A percentile compares a stretch with the other conserved stretches of the same genome.
phyloP scores from a whole-genome alignment of 2,113 vertebrate genomes.

The Centropristis striata region DNA sequence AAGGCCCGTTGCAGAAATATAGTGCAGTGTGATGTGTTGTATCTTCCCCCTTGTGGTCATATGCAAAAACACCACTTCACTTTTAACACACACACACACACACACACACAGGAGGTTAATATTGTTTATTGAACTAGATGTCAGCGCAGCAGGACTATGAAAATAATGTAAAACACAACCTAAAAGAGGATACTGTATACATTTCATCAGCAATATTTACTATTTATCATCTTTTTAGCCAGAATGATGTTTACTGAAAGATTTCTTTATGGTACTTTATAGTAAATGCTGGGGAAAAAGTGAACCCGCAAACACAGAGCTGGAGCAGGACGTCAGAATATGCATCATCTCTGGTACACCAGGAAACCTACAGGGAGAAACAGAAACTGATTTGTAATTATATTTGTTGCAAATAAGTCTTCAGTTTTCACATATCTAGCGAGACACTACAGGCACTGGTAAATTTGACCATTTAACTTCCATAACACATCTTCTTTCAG shows the following conservation, averaged over 20 bases:
- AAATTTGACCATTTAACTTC: too few relatives aligned
- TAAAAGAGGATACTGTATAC: not conserved
- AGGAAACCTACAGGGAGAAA: slow-evolving; percentile 18
- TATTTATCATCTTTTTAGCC: slow-evolving; percentile 13
- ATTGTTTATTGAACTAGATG: slow-evolving; percentile 7
- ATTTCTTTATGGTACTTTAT: not conserved
- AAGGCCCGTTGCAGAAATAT: not conserved
- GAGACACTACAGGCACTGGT: too few relatives aligned
- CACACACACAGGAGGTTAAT: not conserved
- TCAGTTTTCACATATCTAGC: too few relatives aligned
- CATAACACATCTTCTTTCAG: too few relatives aligned
- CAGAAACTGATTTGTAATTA: not conserved
- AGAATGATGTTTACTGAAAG: not conserved
- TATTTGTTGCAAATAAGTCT: not conserved
- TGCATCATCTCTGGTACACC: not conserved
- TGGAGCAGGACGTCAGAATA: not conserved
- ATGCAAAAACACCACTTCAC: not conserved
- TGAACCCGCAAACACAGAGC: not conserved
- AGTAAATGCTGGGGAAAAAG: not conserved
- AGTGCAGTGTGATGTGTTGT: not conserved
- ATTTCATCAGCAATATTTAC: not conserved
- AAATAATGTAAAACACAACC: slow-evolving; percentile 13
- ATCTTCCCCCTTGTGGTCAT: slow-evolving; percentile 36
- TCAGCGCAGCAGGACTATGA: slow-evolving; percentile 4
- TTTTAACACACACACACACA: not conserved